phyloP scores from a whole-genome alignment of 2,888 invertebrate species.

The Eristalinus aeneus region DNA sequence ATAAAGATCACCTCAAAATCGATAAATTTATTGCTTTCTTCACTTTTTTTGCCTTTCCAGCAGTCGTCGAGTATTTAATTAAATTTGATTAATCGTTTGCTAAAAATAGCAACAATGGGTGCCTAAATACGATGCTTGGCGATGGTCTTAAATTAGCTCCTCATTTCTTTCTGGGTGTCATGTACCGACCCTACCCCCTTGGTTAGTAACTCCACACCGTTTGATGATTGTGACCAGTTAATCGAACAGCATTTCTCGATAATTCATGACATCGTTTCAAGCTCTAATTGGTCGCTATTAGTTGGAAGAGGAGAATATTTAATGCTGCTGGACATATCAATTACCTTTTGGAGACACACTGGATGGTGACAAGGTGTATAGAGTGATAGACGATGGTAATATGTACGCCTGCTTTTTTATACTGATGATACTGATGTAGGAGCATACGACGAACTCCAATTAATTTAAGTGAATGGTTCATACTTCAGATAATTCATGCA shows the following conservation, averaged over 20 bases:
- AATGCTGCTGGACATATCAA: neutral
- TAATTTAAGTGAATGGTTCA: no score
- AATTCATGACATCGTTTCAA: neutral
- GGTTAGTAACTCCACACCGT: neutral
- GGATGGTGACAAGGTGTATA: neutral
- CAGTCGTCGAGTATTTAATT: neutral
- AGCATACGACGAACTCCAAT: no score
- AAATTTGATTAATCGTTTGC: neutral
- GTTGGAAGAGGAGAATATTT: neutral
- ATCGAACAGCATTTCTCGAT: neutral
- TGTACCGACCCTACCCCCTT: neutral
- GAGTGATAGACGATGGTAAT: neutral
- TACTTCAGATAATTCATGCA: no score
- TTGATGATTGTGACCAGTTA: neutral
- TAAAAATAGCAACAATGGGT: neutral
- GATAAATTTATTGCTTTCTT: neutral
- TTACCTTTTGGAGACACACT: neutral
- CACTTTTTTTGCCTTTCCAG: neutral
- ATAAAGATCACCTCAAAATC: neutral
- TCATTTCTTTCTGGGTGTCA: neutral
- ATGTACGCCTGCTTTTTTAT: neutral
- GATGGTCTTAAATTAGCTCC: neutral
- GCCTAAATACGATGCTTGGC: neutral
- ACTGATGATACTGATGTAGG: no score
- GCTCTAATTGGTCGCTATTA: constrained; percentile 5